Evolutionary conservation across 2,888 invertebrate genomes (phyloP), one percentile per base, ranked within the genome.

Genomic region (Amphimallon solstitiale): DNA sequence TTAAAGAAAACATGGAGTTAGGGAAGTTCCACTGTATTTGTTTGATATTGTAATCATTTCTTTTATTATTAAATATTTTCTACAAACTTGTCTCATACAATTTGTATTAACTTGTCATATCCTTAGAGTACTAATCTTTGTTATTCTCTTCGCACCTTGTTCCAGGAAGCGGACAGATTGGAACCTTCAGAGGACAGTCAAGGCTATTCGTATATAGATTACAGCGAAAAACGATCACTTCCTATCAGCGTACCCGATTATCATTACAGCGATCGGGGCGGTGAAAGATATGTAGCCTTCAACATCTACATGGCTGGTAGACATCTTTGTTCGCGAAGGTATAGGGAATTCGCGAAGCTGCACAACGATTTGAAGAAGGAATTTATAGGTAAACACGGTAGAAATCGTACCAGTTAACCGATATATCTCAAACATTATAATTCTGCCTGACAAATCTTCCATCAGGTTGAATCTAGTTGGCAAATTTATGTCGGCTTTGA

Each of bases 221-320:
- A 96, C 83, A 93, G 93, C 72, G 99, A 99, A 85, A 97, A 98
- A 81, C 88, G 98, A 60, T 92, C 92, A 54, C 83, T 93, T 75
- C 92, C 93, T 21, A 93, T 93, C 68, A 92, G 92, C 79, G 92
- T 99, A 76, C 99, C 99, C 37, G 97, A 98, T 85, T 98, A 97
- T 83, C 93, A 95, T 77, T 91, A 93, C 69, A 88, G 95, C 69
- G 94, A 95, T 80, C 86, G 93, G 73, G 90, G 91, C 73, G 94
- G 94, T 59, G 94, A 98, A 76, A 91, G 94, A 73, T 98, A 90
- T 84, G 96, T 97, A 74, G 96, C 90, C 7, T 99, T 95, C 84
- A 98, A 98, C 81, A 97, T 99, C 70, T 97, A 99, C 83, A 98
- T 99, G 98, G 98, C 99, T 4, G 98, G 98, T 0, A 85, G 98